Base-by-base conservation (phyloP, 1,140 invertebrate species). In the Drosophila albomicans region DNA sequence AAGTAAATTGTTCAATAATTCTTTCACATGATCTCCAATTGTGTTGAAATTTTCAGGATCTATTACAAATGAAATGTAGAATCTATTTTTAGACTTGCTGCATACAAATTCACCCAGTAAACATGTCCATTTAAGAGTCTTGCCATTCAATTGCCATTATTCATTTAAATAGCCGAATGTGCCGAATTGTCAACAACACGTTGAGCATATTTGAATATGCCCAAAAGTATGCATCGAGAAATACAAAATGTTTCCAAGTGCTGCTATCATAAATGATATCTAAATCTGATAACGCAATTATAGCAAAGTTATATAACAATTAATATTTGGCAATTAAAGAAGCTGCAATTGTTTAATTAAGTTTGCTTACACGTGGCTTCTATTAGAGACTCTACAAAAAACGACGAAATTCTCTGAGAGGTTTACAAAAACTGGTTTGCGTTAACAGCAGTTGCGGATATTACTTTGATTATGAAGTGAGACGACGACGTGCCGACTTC, bases 201-300 rank as follows among this genome's bases (percentile, higher is more conserved):
- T 30, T 11, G n/a, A 10, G 3, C 51, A 8, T 54, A 51, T 72
- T 58, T 35, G 7, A 58, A 61, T 61, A 61, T 54, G 70, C 70
- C 70, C 54, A 38, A 73, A 73, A 73, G 70, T 73, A 73, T 73
- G 64, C 70, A 61, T 6, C 16, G 10, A 8, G 16, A 25, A 11
- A 10, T 8, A 7, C 6, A 15, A 54, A 54, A 32, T 35, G 10
- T 7, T 51, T 30, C 2, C 11, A 41, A 43, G 41, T 7, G 3
- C 3, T 43, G 5, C 1, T 32, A 2, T 54, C 51, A 54, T 10
- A 54, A 1, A 32, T 54, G 13, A 32, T 6, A 32, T 54, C 28
- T 52, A 13, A 52, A 13, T 1, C 8, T 25, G 54, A 38, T 41
- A 41, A 16, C 16, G 3, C 43, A 1, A 10, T 8, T 20, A 49